phyloP scores from a whole-genome alignment of 2,113 vertebrate species.

The rabbit (Oryctolagus cuniculus) region mOryCun1.1 NC_091435.1:81981001-81981500 shows the following conservation, averaged over 20 bases:
- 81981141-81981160: not conserved
- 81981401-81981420: not conserved
- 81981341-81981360: not conserved
- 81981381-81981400: not conserved
- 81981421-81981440: slow-evolving; percentile 3
- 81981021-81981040: slow-evolving; percentile 31
- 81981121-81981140: not conserved
- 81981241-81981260: not conserved
- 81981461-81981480: no score
- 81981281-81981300: not conserved
- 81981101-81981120: not conserved
- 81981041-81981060: not conserved
- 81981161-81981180: not conserved
- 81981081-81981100: not conserved
- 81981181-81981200: not conserved
- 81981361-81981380: not conserved
- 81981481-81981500: no score
- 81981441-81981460: no score
- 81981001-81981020: not conserved
- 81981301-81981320: not conserved
- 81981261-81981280: not conserved
- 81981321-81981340: not conserved
- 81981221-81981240: not conserved
- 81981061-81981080: no score
- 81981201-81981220: not conserved